Conservation (phyloP, 37 sponge, comb jelly and placozoan species). For the Ianthella basta region DNA sequence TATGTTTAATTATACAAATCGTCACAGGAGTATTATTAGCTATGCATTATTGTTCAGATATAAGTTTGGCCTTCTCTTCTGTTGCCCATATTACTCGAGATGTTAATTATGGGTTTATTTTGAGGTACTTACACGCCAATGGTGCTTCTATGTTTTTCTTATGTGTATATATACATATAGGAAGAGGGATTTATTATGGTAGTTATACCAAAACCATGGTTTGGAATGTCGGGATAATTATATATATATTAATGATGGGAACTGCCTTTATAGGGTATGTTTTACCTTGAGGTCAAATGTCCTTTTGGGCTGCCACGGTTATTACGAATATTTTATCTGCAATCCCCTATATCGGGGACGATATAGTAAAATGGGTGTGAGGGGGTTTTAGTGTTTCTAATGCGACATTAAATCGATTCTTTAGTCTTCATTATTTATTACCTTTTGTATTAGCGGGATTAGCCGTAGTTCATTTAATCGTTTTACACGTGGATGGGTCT, state of each 20-base stretch:
- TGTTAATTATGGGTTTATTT: slow-evolving; percentile 67
- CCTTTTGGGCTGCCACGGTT: slow-evolving; percentile 83
- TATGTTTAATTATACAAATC: slow-evolving; percentile 68
- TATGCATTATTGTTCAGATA: slow-evolving; percentile 82
- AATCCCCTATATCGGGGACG: slow-evolving; percentile 81
- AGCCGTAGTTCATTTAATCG: slow-evolving; percentile 60
- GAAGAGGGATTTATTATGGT: slow-evolving; percentile 73
- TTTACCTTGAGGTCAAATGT: slow-evolving; percentile 83
- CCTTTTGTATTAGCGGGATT: slow-evolving; percentile 75
- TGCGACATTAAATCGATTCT: slow-evolving; percentile 84
- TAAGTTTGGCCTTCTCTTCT: slow-evolving; percentile 71
- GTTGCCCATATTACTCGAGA: slow-evolving; percentile 65
- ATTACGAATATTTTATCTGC: slow-evolving; percentile 85
- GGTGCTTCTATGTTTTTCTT: slow-evolving; percentile 84
- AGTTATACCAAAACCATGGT: slow-evolving; percentile 61
- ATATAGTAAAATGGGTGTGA: slow-evolving; percentile 69
- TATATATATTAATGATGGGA: slow-evolving; percentile 78
- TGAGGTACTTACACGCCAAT: slow-evolving; percentile 79
- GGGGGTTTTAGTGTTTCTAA: slow-evolving; percentile 78
- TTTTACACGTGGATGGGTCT: slow-evolving; percentile 67
- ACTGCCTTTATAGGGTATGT: slow-evolving; percentile 88
- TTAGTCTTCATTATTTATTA: slow-evolving; percentile 81
- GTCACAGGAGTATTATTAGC: slow-evolving; percentile 81
- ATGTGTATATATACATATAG: slow-evolving; percentile 85
- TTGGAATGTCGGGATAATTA: slow-evolving; percentile 73